A percentile compares a stretch with the other conserved stretches of the same genome.
These are phyloP conservation scores for Bagarius yarrelli DNA, from an alignment of 2,113 vertebrate genomes.

Conservation along the genomic window DNA sequence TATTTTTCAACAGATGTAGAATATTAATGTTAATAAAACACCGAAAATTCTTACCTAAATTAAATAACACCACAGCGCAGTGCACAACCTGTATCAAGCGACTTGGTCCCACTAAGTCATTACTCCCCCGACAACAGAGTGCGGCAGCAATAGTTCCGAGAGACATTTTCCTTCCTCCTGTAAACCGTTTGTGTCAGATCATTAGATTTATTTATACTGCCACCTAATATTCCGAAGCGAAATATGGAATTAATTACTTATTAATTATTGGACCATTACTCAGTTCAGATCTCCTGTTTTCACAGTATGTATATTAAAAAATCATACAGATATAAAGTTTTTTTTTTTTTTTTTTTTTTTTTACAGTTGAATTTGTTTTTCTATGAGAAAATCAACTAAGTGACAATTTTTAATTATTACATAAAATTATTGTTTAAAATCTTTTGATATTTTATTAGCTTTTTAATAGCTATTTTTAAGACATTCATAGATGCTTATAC, in stretches of 20 bases:
- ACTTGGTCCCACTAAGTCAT: neutral
- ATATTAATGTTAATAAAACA: neutral
- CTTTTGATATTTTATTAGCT: too few species aligned
- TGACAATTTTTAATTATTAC: too few species aligned
- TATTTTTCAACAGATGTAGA: neutral
- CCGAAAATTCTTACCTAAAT: neutral
- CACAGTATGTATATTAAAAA: neutral
- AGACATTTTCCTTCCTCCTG: neutral
- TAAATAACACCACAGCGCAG: neutral
- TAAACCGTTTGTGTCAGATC: neutral
- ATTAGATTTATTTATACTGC: neutral
- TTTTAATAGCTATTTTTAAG: neutral
- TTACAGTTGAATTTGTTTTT: neutral
- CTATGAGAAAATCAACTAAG: neutral
- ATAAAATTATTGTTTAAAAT: too few species aligned
- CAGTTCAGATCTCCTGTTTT: neutral
- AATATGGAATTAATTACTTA: neutral
- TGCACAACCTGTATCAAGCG: neutral
- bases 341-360: too few species aligned
- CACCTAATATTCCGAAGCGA: neutral
- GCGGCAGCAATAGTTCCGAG: constrained; percentile 5
- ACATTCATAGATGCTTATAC: neutral
- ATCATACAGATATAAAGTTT: too few species aligned
- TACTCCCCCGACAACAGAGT: neutral
- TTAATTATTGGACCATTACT: neutral